Conservation (phyloP, 2,888 invertebrate genomes). For the Tenthredo distinguenda region DNA sequence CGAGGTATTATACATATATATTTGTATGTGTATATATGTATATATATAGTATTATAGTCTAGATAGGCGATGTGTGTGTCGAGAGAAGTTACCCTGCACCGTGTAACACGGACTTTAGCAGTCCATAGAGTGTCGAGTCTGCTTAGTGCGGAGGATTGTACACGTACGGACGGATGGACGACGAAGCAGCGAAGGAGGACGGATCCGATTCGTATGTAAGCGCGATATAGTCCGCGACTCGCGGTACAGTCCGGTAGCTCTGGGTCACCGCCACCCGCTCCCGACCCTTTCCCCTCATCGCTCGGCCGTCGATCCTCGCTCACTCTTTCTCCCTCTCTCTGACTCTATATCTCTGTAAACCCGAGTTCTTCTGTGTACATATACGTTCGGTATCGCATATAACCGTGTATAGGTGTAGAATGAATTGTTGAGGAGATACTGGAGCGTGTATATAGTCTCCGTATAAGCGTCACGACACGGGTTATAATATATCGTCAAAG, state of each 20-base stretch:
- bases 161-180: slow-evolving; percentile 78
- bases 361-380: neutral
- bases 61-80: neutral
- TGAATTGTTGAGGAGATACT: slow-evolving; percentile 15
- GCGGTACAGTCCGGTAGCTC: slow-evolving; percentile 90
- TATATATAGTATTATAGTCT: neutral
- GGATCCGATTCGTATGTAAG: slow-evolving; percentile 85
- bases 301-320: slow-evolving; percentile 72
- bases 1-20: neutral
- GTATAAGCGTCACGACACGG: neutral
- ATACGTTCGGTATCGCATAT: neutral
- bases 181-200: slow-evolving; percentile 82
- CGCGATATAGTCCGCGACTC: slow-evolving; percentile 89
- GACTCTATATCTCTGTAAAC: neutral
- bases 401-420: neutral
- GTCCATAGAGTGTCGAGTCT: neutral
- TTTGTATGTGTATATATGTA: too few species aligned
- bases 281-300: slow-evolving; percentile 65
- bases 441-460: neutral
- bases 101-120: slow-evolving; percentile 24
- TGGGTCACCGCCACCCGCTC: slow-evolving; percentile 84
- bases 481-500: slow-evolving; percentile 10
- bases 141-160: slow-evolving; percentile 55
- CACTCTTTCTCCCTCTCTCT: slow-evolving; percentile 60
- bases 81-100: neutral